A percentile compares a stretch with the other conserved stretches of the same genome.
These are phyloP conservation scores for Montipora cactus DNA, from an alignment of 64 coral and sea anemone species.

Conservation along the genomic window DNA sequence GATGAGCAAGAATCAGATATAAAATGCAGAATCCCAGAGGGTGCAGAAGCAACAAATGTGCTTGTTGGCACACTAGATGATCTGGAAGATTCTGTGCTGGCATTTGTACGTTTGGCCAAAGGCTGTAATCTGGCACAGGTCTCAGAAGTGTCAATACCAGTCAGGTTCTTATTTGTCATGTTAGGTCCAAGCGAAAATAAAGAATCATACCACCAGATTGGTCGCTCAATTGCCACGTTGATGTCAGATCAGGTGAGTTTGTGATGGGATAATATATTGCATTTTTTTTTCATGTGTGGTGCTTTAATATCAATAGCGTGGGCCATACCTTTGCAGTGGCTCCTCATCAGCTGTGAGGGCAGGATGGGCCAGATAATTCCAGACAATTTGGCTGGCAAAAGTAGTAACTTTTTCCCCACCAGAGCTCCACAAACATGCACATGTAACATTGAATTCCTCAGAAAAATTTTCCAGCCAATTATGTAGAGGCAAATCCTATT, in stretches of 20 bases:
- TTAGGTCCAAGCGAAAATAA: slow-evolving; percentile 74
- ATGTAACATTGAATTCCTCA: too few species aligned
- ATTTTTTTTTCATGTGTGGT: too few species aligned
- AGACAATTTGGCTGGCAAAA: too few species aligned
- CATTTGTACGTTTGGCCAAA: slow-evolving; percentile 85
- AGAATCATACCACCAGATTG: slow-evolving; percentile 85
- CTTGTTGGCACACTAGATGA: slow-evolving; percentile 92
- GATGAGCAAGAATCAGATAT: slow-evolving; percentile 82
- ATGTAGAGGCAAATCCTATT: not conserved
- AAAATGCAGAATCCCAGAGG: slow-evolving; percentile 72
- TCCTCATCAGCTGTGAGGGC: too few species aligned
- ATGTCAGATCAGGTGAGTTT: slow-evolving; percentile 85
- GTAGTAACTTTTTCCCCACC: too few species aligned
- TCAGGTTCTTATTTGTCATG: slow-evolving; percentile 81
- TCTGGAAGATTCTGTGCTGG: slow-evolving; percentile 73
- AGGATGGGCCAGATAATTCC: too few species aligned
- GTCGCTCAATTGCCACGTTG: slow-evolving; percentile 83
- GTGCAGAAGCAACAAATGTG: slow-evolving; percentile 84
- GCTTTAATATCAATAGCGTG: too few species aligned
- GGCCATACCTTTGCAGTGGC: too few species aligned
- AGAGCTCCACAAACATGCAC: too few species aligned
- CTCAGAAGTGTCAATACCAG: slow-evolving; percentile 83
- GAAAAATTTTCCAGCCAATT: too few species aligned
- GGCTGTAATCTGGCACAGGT: slow-evolving; percentile 65
- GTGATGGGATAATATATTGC: not conserved